Evolutionary conservation across 2,888 invertebrate genomes (phyloP), one percentile per base, ranked within the genome.

Genomic region (Caenorhabditis japonica): DNA sequence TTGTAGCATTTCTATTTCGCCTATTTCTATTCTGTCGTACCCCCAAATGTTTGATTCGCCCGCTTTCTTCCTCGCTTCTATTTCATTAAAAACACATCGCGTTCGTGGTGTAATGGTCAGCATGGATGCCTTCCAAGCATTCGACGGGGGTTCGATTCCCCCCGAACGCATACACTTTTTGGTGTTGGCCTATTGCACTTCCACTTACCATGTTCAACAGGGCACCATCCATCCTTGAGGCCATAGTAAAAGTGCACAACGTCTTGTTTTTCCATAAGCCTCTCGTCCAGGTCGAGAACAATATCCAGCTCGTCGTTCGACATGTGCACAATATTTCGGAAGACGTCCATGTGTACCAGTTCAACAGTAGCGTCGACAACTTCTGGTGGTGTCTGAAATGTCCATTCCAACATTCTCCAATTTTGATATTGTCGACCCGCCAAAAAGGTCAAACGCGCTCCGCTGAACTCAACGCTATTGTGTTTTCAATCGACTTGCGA

Each of bases 261-360:
- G n/a, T 80, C 77, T 30, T 64, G 27, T 41, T 76, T 56, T 25
- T 69, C 66, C 17, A 81, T 15, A 15, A 81, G 61, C 1, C 66
- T 41, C 8, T 52, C 55, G 44, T 81, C 78, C 5, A 81, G 38
- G 10, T 70, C 75, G 8, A 62, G 17, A 17, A 81, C 79, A 21
- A 70, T 75, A 15, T 79, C 76, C 43, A 82, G 30, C 41, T 82
- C 82, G 43, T 82, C 80, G 36, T 77, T 72, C n/a, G 78, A 78
- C 80, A 82, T 79, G 53, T 81, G 80, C 4, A 82, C 75, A 43
- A 82, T 81, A 36, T 82, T 82, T 12, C 82, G 64, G 62, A 82
- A 78, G 4, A 82, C 77, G 46, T 81, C 66, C 58, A 75, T 71
- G 49, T 79, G 62, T 7, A 80, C 51, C n/a, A 82, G 62, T 43